Percentiles rank a stretch among this genome's conserved stretches.
Conservation (phyloP, 2,888 invertebrate species). For the Idaea dimidiata region DNA sequence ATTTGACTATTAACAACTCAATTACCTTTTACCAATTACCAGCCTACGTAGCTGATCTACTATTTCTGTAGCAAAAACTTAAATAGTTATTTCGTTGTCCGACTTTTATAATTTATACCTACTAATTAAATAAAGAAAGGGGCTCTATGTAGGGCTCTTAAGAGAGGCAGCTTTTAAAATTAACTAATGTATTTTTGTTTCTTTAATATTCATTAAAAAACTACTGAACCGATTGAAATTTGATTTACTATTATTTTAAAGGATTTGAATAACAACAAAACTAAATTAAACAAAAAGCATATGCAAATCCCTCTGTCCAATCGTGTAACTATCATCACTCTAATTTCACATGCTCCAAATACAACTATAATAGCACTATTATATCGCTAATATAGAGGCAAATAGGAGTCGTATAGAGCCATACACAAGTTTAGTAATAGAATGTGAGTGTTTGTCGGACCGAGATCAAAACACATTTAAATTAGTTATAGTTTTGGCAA, state of each 20-base stretch:
- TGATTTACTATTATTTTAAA: no score
- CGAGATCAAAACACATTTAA: not conserved
- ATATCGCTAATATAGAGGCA: not conserved
- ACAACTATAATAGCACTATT: not conserved
- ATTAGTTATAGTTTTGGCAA: constrained; percentile 1
- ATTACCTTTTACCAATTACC: not conserved
- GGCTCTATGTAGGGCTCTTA: no score
- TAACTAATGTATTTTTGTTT: no score
- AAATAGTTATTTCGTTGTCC: no score
- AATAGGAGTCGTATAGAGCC: not conserved
- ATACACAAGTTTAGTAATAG: not conserved
- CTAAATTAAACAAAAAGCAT: not conserved
- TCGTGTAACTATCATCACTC: not conserved
- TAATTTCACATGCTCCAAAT: not conserved
- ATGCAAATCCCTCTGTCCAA: not conserved
- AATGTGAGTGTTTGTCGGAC: not conserved
- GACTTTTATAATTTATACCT: no score
- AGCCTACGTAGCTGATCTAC: no score
- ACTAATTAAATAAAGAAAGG: no score
- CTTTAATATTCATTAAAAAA: no score
- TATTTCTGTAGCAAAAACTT: no score
- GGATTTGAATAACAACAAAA: not conserved
- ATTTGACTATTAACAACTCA: not conserved
- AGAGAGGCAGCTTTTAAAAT: no score
- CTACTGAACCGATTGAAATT: no score